A percentile compares a stretch with the other conserved stretches of the same genome.
Evolutionary conservation across 1,140 invertebrate species (phyloP).

Genomic region (Drosophila burlai): DNA sequence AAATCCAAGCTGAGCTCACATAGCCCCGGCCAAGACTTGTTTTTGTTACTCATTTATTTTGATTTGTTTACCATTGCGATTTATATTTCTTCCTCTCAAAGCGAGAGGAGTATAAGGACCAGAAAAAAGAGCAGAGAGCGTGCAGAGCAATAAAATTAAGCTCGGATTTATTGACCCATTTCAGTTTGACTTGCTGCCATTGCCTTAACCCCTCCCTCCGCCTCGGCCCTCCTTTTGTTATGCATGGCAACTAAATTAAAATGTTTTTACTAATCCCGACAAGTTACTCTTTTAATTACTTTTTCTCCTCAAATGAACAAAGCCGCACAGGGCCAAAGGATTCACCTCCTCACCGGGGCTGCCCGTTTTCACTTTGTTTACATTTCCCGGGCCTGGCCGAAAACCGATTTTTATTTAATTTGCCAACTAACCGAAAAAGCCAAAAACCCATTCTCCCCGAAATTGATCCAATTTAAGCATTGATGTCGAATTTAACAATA

Average conservation of each 20-base stretch:
- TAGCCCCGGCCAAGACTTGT: slow-evolving; percentile 42
- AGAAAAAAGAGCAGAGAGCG: slow-evolving; percentile 40
- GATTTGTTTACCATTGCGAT: slow-evolving; percentile 83
- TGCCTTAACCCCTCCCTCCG: slow-evolving; percentile 3
- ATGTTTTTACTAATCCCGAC: slow-evolving; percentile 82
- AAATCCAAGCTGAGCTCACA: slow-evolving; percentile 24
- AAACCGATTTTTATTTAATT: slow-evolving; percentile 45
- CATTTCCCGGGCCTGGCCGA: slow-evolving; percentile 16
- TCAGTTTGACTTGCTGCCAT: slow-evolving; percentile 73
- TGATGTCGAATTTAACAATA: slow-evolving; percentile 33
- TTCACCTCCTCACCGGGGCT: slow-evolving; percentile 1
- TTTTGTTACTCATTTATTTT: slow-evolving; percentile 84
- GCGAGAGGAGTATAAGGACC: background rate
- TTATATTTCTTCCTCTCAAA: slow-evolving; percentile 76
- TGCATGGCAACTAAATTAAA: slow-evolving; percentile 79
- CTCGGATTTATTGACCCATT: slow-evolving; percentile 83
- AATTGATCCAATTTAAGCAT: slow-evolving; percentile 36
- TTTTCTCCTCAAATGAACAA: slow-evolving; percentile 75
- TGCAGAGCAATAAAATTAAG: slow-evolving; percentile 81
- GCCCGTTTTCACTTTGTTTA: slow-evolving; percentile 31
- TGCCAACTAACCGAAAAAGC: slow-evolving; percentile 40
- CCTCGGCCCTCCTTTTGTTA: slow-evolving; percentile 38
- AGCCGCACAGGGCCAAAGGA: slow-evolving; percentile 42
- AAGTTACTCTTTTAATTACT: slow-evolving; percentile 83
- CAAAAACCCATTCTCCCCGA: slow-evolving; percentile 12